Evolutionary conservation across 2,113 vertebrate species (phyloP), one percentile per base, ranked within the genome.

Genomic region (Lamprotornis superbus): DNA sequence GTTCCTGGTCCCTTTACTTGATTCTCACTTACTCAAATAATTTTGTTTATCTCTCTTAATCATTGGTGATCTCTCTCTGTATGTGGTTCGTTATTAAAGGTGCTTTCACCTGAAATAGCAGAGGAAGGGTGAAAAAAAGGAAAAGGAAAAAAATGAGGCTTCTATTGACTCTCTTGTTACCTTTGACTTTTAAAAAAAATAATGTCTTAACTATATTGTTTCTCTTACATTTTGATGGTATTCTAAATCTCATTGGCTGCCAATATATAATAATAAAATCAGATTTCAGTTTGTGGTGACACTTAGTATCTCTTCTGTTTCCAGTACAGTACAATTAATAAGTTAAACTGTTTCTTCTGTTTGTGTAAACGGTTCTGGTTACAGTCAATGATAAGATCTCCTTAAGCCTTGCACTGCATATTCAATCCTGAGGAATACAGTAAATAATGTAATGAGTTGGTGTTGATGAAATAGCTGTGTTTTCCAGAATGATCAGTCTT

Each of bases 101-200:
- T 53, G 5, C 12, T 83, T 83, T 76, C 4, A 4, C 10, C 17
- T 33, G n/a, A 49, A 59, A 47, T 15, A 57, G 12, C 4, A 20
- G 12, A 22, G 15, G 15, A 6, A 6, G 19, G 8, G 6, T 25
- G 3, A 8, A 20, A 65, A 31, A 44, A 7, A 8, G 0, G 7
- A 71, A 46, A 53, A 53, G 4, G 5, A 55, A 13, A 5, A 37
- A 37, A 18, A 11, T 0, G 3, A 3, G 2, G 9, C n/a, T 65
- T 8, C 24, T 53, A 46, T 74, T 77, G 15, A 42, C 15, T 75
- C 10, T 40, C 2, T 39, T 25, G 7, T 76, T 87, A 47, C 3
- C 22, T 76, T 84, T 68, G 52, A 22, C 21, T 55, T 53, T 7
- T 5, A 44, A 79, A 63, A 52, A 56, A 12, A 0, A 13, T 13